Evolutionary conservation across 2,113 vertebrate species (phyloP).

Genomic region (Ciconia boyciana): DNA sequence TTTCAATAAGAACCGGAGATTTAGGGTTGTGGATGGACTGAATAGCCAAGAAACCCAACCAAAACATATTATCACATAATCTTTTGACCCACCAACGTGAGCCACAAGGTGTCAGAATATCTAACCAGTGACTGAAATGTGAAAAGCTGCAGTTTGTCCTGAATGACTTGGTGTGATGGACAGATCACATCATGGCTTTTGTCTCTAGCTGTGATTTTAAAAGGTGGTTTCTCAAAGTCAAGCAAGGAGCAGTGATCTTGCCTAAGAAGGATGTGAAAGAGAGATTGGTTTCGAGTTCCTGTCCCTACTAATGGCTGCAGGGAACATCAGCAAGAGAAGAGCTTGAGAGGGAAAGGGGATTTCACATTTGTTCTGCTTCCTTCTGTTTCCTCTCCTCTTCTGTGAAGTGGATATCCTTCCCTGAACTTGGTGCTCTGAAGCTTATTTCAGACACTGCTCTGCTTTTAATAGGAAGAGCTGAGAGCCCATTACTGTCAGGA

Average conservation of each 20-base stretch:
- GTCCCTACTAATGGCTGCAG: background rate
- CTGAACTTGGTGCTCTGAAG: background rate
- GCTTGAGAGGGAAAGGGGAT: background rate
- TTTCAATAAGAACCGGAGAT: background rate
- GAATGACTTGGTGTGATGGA: background rate
- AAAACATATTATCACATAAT: background rate
- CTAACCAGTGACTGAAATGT: background rate
- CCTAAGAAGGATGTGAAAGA: background rate
- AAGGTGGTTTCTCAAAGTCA: background rate
- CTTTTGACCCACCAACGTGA: background rate
- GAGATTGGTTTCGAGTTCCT: background rate
- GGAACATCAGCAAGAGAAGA: background rate
- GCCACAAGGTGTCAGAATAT: background rate
- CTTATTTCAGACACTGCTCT: background rate
- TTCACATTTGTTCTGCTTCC: conserved; percentile 1
- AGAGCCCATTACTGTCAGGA: background rate
- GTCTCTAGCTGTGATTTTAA: background rate
- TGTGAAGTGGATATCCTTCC: background rate
- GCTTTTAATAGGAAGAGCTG: background rate
- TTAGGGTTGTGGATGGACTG: background rate
- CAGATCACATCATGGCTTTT: background rate
- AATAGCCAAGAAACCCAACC: background rate
- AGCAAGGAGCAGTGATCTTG: background rate
- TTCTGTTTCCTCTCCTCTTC: background rate
- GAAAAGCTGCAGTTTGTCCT: background rate